Evolutionary conservation across 2,888 invertebrate species (phyloP).

Genomic region (Eupithecia tripunctaria): DNA sequence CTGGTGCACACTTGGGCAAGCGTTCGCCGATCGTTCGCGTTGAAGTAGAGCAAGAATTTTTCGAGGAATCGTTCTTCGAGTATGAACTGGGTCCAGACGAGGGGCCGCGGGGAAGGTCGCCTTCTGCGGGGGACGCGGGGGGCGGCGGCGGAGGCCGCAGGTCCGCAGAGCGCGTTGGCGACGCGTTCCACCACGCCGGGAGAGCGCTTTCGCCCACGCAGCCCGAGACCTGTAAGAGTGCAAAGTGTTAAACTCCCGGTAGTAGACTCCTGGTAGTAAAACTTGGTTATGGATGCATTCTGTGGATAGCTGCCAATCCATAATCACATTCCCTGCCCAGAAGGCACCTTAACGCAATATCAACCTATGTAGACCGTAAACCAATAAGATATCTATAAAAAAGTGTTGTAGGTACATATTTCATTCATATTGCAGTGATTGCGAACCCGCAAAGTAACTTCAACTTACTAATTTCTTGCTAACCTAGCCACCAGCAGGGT

Average conservation of each 20-base stretch:
- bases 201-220: constrained; percentile 86
- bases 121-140: constrained; percentile 75
- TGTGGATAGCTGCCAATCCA: not conserved
- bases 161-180: constrained; percentile 93
- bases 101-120: constrained; percentile 83
- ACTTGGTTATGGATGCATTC: not conserved
- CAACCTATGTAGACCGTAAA: not conserved
- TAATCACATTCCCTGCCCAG: not conserved
- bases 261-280: not conserved
- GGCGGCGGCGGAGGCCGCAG: constrained; percentile 75
- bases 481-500: too few relatives aligned
- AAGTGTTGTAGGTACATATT: too few relatives aligned
- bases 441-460: not conserved
- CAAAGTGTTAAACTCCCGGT: not conserved
- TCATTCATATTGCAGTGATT: not conserved
- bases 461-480: not conserved
- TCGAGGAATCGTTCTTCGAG: constrained; percentile 93
- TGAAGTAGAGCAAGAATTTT: constrained; percentile 93
- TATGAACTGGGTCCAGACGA: constrained; percentile 90
- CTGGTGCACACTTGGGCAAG: constrained; percentile 93
- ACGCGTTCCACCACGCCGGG: constrained; percentile 93
- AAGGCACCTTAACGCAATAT: not conserved
- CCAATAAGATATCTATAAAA: not conserved
- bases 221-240: constrained; percentile 84
- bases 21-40: constrained; percentile 89